Conservation (phyloP, 35 echinoderm and acorn worm species). For the Apostichopus parvimensis region DNA sequence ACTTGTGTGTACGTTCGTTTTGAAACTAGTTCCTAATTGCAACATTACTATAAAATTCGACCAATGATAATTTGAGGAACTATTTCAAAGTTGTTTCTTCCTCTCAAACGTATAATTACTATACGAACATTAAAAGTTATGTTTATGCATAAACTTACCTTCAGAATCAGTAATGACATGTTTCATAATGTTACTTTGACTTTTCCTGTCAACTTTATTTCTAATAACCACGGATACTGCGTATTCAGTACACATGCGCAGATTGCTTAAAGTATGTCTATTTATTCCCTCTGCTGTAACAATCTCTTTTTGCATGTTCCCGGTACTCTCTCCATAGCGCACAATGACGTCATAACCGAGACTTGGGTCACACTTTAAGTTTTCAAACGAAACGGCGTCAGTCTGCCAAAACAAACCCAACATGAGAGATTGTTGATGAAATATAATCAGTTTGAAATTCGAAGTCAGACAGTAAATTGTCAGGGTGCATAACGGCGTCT, state of each 20-base stretch:
- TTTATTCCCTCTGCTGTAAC: not conserved
- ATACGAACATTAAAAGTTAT: too few species aligned
- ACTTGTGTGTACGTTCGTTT: too few species aligned
- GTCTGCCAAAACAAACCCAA: not conserved
- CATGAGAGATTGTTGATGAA: too few species aligned
- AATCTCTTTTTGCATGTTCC: not conserved
- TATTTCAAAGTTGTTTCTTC: too few species aligned
- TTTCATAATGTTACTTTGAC: not conserved
- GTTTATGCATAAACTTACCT: not conserved
- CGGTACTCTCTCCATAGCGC: not conserved
- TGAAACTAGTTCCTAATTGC: too few species aligned
- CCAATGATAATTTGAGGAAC: too few species aligned
- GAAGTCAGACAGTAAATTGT: too few species aligned
- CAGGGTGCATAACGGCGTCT: too few species aligned
- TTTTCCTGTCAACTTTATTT: not conserved
- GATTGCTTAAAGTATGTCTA: not conserved
- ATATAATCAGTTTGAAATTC: too few species aligned
- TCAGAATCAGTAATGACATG: not conserved
- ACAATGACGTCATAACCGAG: constrained; percentile 2
- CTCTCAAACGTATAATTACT: too few species aligned
- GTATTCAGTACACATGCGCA: constrained; percentile 10
- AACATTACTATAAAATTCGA: too few species aligned
- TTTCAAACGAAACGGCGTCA: not conserved
- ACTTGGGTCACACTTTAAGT: not conserved
- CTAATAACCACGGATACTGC: not conserved